Conservation (phyloP, 2,797 vertebrate species). For the Lithobates sylvaticus region DNA sequence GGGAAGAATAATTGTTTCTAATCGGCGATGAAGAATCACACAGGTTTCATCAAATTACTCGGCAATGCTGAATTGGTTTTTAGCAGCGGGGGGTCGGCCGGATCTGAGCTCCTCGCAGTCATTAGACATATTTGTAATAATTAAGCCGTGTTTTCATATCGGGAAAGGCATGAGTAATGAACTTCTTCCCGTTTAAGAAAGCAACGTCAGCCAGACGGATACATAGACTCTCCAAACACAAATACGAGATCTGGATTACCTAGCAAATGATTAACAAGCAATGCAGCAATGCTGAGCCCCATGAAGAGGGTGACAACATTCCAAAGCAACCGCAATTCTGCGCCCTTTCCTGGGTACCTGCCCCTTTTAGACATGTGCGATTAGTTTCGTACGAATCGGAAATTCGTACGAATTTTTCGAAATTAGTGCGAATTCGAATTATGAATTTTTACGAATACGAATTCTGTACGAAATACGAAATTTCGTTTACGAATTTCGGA, state of each 20-base stretch:
- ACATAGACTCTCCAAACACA: background rate
- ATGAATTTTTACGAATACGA: too few species aligned
- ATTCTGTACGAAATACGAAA: too few species aligned
- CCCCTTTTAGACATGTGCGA: too few species aligned
- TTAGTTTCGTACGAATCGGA: too few species aligned
- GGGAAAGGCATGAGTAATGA: background rate
- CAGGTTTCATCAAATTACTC: conserved; percentile 33
- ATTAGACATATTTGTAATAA: conserved; percentile 27
- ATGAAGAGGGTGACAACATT: background rate
- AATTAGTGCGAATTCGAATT: too few species aligned
- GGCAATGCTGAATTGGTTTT: background rate
- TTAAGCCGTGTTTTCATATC: background rate
- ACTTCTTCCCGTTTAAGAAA: background rate
- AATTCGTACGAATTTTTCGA: too few species aligned
- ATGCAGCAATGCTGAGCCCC: background rate
- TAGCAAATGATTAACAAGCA: background rate
- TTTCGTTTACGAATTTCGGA: too few species aligned
- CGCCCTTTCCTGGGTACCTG: too few species aligned
- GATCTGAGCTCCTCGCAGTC: background rate
- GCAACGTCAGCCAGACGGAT: background rate
- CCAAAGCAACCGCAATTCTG: too few species aligned
- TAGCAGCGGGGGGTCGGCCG: background rate
- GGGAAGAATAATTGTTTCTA: conserved; percentile 26
- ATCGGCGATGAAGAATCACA: conserved; percentile 14
- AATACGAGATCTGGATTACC: background rate